A percentile compares a stretch with the other conserved stretches of the same genome.
Evolutionary conservation across 2,113 vertebrate species (phyloP).

Genomic region (Acrocephalus arundinaceus): DNA sequence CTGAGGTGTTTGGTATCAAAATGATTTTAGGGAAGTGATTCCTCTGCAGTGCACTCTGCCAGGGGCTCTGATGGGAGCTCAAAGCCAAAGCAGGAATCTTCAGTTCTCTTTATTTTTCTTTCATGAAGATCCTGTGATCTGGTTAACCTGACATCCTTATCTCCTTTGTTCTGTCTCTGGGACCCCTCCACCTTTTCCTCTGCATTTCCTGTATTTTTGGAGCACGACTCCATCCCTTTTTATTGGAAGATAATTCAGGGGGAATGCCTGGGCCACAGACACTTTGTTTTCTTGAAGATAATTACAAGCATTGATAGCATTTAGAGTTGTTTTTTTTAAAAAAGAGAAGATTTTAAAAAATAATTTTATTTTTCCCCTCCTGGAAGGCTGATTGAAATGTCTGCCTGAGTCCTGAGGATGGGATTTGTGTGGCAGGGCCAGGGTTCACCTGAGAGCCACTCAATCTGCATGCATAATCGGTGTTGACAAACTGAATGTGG

Average conservation of each 20-base stretch:
- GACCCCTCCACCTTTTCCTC: not conserved
- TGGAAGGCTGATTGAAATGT: not conserved
- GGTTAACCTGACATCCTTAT: not conserved
- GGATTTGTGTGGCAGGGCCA: not conserved
- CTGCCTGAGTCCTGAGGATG: not conserved
- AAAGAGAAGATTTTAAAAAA: not conserved
- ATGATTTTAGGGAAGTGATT: not conserved
- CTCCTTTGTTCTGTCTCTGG: not conserved
- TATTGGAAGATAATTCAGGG: not conserved
- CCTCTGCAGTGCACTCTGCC: not conserved
- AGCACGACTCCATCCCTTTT: too few species aligned
- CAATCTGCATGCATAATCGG: not conserved
- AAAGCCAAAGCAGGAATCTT: not conserved
- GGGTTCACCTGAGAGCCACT: slow-evolving; percentile 37
- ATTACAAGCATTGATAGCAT: not conserved
- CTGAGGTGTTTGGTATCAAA: not conserved
- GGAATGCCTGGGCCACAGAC: not conserved
- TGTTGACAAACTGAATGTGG: slow-evolving; percentile 45
- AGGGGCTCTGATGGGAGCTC: not conserved
- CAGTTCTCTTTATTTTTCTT: not conserved
- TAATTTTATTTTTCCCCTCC: too few species aligned
- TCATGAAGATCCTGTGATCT: not conserved
- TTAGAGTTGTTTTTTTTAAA: not conserved
- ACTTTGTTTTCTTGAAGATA: not conserved
- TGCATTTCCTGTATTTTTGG: not conserved